phyloP scores from a whole-genome alignment of 1,140 invertebrate species.

The Tetramorium parvispinum region DNA sequence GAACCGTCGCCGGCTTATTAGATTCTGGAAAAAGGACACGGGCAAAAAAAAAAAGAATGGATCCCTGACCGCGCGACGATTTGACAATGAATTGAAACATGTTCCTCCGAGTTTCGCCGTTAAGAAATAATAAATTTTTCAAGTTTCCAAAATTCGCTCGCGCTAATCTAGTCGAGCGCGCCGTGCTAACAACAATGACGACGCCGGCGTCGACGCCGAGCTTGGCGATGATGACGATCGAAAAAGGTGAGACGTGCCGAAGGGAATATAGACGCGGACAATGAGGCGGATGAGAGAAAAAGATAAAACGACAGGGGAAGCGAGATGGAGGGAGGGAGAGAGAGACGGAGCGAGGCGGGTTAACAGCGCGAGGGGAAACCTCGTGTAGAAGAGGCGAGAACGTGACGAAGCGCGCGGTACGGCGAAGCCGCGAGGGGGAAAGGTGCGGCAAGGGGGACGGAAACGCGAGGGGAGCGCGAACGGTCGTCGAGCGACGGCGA shows the following conservation, averaged over 20 bases:
- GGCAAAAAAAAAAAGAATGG: no score
- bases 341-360: slow-evolving; percentile 33
- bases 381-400: slow-evolving; percentile 37
- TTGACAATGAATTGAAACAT: no score
- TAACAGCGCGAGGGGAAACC: slow-evolving; percentile 28
- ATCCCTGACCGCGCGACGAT: no score
- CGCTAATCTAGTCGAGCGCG: no score
- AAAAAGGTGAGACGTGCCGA: slow-evolving; percentile 82
- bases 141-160: no score
- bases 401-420: slow-evolving; percentile 38
- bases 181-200: not conserved
- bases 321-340: slow-evolving; percentile 47
- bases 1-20: no score
- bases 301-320: slow-evolving; percentile 46
- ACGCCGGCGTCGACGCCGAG: not conserved
- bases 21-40: no score
- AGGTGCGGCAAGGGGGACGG: slow-evolving; percentile 32
- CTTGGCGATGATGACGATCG: slow-evolving; percentile 69
- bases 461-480: slow-evolving; percentile 61
- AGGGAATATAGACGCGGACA: slow-evolving; percentile 80
- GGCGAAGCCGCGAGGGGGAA: slow-evolving; percentile 24
- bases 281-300: slow-evolving; percentile 74
- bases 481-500: slow-evolving; percentile 74
- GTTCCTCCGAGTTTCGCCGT: no score
- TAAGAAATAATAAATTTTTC: no score